Evolutionary conservation across 2,113 vertebrate genomes (phyloP).

Genomic region (Sturnus vulgaris): DNA sequence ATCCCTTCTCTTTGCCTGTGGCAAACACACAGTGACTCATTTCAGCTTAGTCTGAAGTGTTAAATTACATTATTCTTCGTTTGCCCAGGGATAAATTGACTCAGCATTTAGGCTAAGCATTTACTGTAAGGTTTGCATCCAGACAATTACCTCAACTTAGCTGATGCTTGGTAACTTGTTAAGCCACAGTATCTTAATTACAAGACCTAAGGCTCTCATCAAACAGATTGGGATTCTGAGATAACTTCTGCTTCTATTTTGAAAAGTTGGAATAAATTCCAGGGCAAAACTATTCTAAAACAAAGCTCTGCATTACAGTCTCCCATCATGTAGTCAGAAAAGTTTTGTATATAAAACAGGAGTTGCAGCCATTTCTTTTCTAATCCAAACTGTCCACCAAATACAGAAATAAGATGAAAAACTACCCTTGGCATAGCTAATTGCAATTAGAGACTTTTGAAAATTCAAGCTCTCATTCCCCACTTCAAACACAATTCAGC

Average conservation of each 20-base stretch:
- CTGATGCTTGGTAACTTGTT: slow-evolving; percentile 40
- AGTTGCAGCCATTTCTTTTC: slow-evolving; percentile 15
- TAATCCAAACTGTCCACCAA: slow-evolving; percentile 29
- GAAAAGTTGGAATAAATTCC: slow-evolving; percentile 7
- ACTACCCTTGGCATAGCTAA: slow-evolving; percentile 17
- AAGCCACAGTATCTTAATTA: slow-evolving; percentile 44
- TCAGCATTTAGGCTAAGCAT: slow-evolving; percentile 51
- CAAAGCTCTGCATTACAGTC: not conserved
- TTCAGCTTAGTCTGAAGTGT: slow-evolving; percentile 27
- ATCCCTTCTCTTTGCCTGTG: not conserved
- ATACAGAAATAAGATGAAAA: slow-evolving; percentile 44
- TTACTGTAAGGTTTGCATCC: slow-evolving; percentile 39
- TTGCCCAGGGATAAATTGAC: slow-evolving; percentile 52
- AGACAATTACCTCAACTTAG: slow-evolving; percentile 61
- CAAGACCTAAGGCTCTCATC: slow-evolving; percentile 20
- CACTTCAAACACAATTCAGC: slow-evolving; percentile 47
- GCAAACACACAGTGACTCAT: not conserved
- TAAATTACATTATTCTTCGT: slow-evolving; percentile 37
- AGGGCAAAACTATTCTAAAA: slow-evolving; percentile 5
- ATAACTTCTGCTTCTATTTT: slow-evolving; percentile 33
- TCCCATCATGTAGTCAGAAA: not conserved
- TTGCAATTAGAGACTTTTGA: slow-evolving; percentile 54
- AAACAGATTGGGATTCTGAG: slow-evolving; percentile 29
- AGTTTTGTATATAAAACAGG: slow-evolving; percentile 22
- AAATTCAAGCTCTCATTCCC: slow-evolving; percentile 20